Percentiles rank a stretch among this genome's conserved stretches.
These are phyloP conservation scores for Bungarus multicinctus DNA, from an alignment of 2,113 vertebrate species.

Conservation along the genomic window DNA sequence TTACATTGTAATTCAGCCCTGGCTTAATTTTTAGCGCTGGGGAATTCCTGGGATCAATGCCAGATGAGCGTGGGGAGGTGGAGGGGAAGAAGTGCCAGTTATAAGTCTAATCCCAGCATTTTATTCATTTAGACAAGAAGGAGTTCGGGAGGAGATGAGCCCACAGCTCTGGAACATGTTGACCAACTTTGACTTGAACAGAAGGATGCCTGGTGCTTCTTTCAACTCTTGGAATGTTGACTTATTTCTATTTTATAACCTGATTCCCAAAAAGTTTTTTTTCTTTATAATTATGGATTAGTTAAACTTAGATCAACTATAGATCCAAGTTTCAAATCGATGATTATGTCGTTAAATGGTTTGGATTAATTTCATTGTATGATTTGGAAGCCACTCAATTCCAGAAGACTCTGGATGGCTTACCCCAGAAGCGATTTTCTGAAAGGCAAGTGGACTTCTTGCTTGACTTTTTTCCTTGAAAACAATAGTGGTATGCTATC, in stretches of 20 bases:
- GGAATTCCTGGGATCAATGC: constrained; percentile 26
- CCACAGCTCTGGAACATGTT: not conserved
- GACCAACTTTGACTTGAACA: not conserved
- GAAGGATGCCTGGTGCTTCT: not conserved
- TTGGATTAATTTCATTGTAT: not conserved
- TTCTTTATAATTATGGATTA: not conserved
- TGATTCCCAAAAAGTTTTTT: not conserved
- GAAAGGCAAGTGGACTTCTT: not conserved
- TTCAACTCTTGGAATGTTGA: not conserved
- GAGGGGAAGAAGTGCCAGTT: not conserved
- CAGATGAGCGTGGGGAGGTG: not conserved
- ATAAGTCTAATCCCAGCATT: not conserved
- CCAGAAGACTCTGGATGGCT: not conserved
- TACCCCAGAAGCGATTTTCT: not conserved
- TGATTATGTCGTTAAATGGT: not conserved
- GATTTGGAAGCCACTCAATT: not conserved
- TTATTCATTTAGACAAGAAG: not conserved
- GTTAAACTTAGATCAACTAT: not conserved
- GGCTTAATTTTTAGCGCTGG: constrained; percentile 14
- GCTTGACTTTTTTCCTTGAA: too few relatives aligned
- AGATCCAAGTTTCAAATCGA: not conserved
- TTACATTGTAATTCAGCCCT: constrained; percentile 7
- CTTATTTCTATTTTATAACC: not conserved
- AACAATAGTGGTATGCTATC: too few relatives aligned
- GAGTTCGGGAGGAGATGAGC: not conserved